These are phyloP conservation scores for Apodemia duryi DNA, from an alignment of 2,888 invertebrate species.

Conservation along the genomic window DNA sequence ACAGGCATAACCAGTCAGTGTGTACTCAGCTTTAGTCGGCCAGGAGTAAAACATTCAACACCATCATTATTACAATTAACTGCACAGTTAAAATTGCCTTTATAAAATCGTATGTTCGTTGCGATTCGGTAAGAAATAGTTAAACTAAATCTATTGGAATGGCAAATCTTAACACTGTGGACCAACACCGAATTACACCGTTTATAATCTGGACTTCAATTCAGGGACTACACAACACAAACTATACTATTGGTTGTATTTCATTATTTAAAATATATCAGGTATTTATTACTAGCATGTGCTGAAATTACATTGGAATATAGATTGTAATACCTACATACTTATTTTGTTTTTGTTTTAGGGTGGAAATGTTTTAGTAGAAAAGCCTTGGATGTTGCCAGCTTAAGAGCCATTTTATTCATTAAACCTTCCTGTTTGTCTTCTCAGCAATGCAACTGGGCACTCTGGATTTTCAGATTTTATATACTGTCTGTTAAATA, in stretches of 20 bases:
- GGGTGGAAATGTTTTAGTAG: no score
- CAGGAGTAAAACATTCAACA: conserved; percentile 12
- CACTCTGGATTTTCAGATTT: no score
- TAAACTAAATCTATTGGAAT: conserved; percentile 7
- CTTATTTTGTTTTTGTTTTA: no score
- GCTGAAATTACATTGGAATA: not conserved
- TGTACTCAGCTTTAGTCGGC: conserved; percentile 10
- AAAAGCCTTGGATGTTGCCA: no score
- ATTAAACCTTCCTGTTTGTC: no score
- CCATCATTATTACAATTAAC: not conserved
- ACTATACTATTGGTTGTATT: conserved; percentile 41
- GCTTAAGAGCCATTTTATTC: no score
- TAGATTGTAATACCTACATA: no score
- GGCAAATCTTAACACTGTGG: conserved; percentile 22
- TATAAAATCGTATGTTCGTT: not conserved
- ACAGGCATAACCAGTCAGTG: conserved; percentile 10
- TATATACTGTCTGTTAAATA: no score
- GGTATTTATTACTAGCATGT: conserved; percentile 23
- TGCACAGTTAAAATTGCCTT: not conserved
- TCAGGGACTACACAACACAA: conserved; percentile 71
- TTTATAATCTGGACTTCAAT: conserved; percentile 35
- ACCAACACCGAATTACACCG: conserved; percentile 25
- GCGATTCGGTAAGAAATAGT: conserved; percentile 5
- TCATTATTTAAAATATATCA: conserved; percentile 35
- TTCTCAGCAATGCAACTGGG: no score